Conservation (phyloP, 92 coral and sea anemone genomes). For the Zoanthus gigantus region DNA sequence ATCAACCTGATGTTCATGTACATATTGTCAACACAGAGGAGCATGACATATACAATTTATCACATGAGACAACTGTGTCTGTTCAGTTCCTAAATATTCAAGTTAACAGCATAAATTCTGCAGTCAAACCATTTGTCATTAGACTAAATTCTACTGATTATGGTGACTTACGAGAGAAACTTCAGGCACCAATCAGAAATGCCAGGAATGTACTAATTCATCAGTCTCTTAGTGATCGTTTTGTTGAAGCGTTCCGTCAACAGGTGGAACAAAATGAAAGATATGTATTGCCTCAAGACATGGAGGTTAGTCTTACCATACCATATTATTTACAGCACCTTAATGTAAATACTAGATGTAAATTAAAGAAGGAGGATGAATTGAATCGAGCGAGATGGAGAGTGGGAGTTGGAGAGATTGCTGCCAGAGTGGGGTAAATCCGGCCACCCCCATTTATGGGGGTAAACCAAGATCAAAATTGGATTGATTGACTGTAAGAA, state of each 20-base stretch:
- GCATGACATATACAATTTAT: slow-evolving; percentile 75
- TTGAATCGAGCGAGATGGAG: too few relatives aligned
- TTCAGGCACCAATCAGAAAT: slow-evolving; percentile 95
- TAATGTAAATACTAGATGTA: too few relatives aligned
- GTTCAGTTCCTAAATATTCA: slow-evolving; percentile 92
- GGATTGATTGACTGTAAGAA: too few relatives aligned
- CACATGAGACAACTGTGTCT: slow-evolving; percentile 86
- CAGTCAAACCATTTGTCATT: slow-evolving; percentile 87
- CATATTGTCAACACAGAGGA: slow-evolving; percentile 91
- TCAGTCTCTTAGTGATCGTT: slow-evolving; percentile 96
- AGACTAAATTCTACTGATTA: slow-evolving; percentile 94
- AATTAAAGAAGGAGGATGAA: too few relatives aligned
- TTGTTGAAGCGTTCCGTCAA: slow-evolving; percentile 90
- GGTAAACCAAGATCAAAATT: too few relatives aligned
- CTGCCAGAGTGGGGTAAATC: too few relatives aligned
- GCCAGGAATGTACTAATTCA: slow-evolving; percentile 96
- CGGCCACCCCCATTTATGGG: too few relatives aligned
- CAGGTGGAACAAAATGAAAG: slow-evolving; percentile 90
- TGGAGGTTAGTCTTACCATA: slow-evolving; percentile 66
- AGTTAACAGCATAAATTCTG: slow-evolving; percentile 87
- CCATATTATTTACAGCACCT: too few relatives aligned
- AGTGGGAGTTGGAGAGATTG: too few relatives aligned
- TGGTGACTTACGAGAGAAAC: slow-evolving; percentile 88
- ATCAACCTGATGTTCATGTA: slow-evolving; percentile 95
- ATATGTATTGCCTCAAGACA: slow-evolving; percentile 66